Percentiles rank a stretch among this genome's conserved stretches.
phyloP scores from a whole-genome alignment of 2,113 vertebrate species.

The Upupa epops region DNA sequence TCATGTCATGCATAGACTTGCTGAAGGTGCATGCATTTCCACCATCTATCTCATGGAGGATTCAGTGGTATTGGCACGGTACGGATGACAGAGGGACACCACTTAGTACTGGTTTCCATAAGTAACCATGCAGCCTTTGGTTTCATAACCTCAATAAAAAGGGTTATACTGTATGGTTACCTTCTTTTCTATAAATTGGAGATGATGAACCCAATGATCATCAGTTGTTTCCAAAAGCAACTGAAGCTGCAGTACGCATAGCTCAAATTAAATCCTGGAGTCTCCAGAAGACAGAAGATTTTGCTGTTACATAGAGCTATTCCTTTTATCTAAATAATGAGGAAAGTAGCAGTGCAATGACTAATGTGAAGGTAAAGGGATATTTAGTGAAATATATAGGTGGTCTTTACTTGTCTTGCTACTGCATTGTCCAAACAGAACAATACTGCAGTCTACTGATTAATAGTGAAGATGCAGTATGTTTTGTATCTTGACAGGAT shows the following conservation, averaged over 20 bases:
- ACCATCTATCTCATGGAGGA: neutral
- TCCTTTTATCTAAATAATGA: neutral
- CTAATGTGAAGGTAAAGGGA: neutral
- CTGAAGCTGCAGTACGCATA: neutral
- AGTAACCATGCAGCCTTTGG: neutral
- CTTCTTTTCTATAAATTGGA: neutral
- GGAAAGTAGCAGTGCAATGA: neutral
- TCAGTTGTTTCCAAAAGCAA: neutral
- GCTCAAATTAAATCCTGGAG: neutral
- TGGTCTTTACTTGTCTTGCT: neutral
- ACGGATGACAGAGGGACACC: neutral
- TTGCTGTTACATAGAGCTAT: neutral
- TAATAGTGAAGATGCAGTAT: neutral
- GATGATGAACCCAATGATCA: neutral
- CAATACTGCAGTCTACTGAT: neutral
- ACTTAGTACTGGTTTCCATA: neutral
- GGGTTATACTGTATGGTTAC: neutral
- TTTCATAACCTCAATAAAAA: neutral
- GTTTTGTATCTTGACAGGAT: neutral
- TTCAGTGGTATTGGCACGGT: neutral
- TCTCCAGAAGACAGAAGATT: neutral
- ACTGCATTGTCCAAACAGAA: neutral
- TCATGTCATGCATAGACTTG: neutral
- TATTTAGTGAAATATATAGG: neutral
- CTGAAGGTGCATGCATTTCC: neutral